Evolutionary conservation across 2,888 invertebrate species (phyloP), one percentile per base, ranked within the genome.

Genomic region (Hyles lineata): DNA sequence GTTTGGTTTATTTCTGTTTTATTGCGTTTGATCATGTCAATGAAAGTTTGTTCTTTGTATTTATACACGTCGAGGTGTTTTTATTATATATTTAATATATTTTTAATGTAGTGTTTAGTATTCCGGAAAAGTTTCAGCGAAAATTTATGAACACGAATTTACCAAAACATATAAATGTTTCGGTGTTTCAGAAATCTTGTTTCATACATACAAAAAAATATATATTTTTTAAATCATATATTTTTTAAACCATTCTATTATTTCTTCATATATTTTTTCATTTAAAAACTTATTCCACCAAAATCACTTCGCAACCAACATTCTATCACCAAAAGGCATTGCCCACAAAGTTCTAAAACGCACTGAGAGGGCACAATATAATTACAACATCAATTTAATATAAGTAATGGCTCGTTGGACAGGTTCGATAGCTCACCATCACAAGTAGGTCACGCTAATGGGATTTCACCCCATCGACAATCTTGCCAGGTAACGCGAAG

Each of bases 381-480:
- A 55, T 55, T 35, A 4, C 60, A 60, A 60, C 17, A 35, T 19
- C 32, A 29, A n/a, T 35, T 29, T 35, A 35, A n/a, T 63, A 23
- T 50, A 67, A 67, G 21, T 50, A 50, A 67, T 50, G 67, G 23
- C 9, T 67, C 43, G 23, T 15, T 67, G 50, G 23, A 50, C 23
- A 23, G 23, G 43, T 43, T 23, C 67, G 23, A 50, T 67, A 67
- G 50, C 43, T 43, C 23, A 63, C 43, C 43, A 23, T 50, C 32
- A 32, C 19, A 67, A 50, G 23, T 67, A 17, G 67, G 67, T 67
- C 67, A 67, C 50, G 67, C 17, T 67, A 67, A 67, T 67, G 67
- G 50, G 32, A 62, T 67, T 43, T 50, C 21, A 67, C 43, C 50
- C 43, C 67, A 67, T 67, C 67, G 67, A 67, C 23, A 67, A 67